Conservation (phyloP, 2,113 vertebrate genomes). For the Anoplopoma fimbria region DNA sequence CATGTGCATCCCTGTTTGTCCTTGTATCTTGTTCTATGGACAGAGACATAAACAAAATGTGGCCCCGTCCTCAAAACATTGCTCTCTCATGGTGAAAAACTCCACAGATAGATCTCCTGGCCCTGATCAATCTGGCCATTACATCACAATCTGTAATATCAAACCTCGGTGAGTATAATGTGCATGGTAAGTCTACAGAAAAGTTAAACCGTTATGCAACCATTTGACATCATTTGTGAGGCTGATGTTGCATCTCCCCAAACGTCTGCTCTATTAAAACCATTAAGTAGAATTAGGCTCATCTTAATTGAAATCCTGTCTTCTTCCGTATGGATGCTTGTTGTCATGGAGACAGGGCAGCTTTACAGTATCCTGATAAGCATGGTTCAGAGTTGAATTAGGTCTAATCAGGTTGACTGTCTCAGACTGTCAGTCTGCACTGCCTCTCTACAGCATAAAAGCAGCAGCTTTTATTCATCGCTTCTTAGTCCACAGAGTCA, state of each 20-base stretch:
- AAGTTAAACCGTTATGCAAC: neutral
- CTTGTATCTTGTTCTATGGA: neutral
- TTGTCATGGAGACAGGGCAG: conserved; percentile 64
- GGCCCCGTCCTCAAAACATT: neutral
- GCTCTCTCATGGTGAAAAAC: neutral
- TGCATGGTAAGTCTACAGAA: neutral
- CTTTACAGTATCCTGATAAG: conserved; percentile 44
- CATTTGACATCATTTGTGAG: neutral
- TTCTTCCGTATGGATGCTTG: conserved; percentile 42
- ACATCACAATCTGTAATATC: neutral
- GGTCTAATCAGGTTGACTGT: conserved; percentile 49
- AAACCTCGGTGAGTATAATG: neutral
- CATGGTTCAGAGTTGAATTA: conserved; percentile 57
- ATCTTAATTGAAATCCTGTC: conserved; percentile 35
- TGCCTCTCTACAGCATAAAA: conserved; percentile 25
- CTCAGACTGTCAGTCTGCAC: conserved; percentile 33
- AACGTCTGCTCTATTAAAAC: conserved; percentile 33
- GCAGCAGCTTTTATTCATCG: conserved; percentile 11
- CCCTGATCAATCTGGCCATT: neutral
- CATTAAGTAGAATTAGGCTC: conserved; percentile 38
- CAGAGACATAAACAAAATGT: neutral
- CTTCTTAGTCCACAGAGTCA: conserved; percentile 3
- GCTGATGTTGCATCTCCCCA: neutral
- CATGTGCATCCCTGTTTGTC: neutral
- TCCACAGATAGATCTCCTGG: no score